phyloP scores from a whole-genome alignment of 2,888 invertebrate genomes.

The Kryphioiulus occultus region DNA sequence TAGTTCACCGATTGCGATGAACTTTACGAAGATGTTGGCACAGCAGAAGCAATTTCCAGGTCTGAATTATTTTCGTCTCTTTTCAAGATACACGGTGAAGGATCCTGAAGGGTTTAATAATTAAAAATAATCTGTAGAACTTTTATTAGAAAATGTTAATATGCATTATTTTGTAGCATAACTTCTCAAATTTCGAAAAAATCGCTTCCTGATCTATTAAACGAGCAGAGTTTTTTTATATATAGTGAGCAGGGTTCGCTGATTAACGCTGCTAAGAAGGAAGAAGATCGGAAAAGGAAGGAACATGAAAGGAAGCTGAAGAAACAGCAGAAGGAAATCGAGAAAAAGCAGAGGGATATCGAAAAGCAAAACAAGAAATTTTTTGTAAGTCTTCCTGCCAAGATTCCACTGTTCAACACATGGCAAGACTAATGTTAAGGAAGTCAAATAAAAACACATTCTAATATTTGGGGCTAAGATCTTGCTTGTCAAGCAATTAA shows the following conservation, averaged over 20 bases:
- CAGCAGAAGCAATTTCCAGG: not conserved
- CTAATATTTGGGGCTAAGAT: too few relatives aligned
- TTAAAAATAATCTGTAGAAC: too few relatives aligned
- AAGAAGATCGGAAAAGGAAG: constrained; percentile 1
- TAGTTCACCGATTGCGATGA: constrained; percentile 39
- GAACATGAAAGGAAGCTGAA: constrained; percentile 7
- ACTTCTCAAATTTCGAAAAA: too few relatives aligned
- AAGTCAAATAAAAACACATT: too few relatives aligned
- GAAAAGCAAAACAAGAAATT: constrained; percentile 48
- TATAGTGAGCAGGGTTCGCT: not conserved
- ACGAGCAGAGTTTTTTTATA: too few relatives aligned
- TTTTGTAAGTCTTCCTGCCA: not conserved
- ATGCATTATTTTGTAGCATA: not conserved
- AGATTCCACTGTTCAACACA: too few relatives aligned
- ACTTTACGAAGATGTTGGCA: constrained; percentile 44
- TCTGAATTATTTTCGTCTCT: not conserved
- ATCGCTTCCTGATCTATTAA: too few relatives aligned
- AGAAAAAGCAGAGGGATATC: constrained; percentile 44
- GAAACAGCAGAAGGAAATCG: constrained; percentile 47
- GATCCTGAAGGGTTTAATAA: too few relatives aligned
- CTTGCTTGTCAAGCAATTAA: too few relatives aligned
- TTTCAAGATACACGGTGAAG: too few relatives aligned
- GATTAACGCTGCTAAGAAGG: not conserved
- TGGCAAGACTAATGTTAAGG: too few relatives aligned
- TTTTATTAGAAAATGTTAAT: too few relatives aligned